Evolutionary conservation across 2,888 invertebrate genomes (phyloP).

Genomic region (Perizoma flavofasciatum): DNA sequence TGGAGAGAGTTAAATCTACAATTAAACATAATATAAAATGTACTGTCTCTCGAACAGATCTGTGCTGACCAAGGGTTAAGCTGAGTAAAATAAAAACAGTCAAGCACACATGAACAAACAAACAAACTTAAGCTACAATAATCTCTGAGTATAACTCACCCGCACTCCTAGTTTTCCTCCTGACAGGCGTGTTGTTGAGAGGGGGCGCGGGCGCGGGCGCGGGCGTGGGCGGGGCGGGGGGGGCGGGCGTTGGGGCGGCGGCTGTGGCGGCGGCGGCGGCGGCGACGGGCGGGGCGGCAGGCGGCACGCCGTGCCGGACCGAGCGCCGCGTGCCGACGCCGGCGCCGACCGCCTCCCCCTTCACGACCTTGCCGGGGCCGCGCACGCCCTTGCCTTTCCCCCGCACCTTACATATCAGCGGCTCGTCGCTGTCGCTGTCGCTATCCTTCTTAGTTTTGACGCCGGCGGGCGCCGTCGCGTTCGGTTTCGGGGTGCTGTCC

Average conservation of each 20-base stretch:
- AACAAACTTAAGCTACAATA: no score
- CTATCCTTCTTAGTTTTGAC: slow-evolving; percentile 84
- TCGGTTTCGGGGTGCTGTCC: slow-evolving; percentile 67
- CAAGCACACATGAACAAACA: no score
- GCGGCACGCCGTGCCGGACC: slow-evolving; percentile 72
- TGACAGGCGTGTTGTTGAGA: slow-evolving; percentile 55
- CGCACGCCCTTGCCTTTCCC: slow-evolving; percentile 60
- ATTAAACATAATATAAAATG: no score
- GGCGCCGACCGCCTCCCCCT: slow-evolving; percentile 52
- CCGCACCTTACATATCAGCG: slow-evolving; percentile 89
- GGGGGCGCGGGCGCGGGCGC: slow-evolving; percentile 56
- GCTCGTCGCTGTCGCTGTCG: slow-evolving; percentile 92
- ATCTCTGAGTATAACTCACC: slow-evolving; percentile 80
- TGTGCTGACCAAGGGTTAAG: no score
- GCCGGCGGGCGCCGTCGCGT: slow-evolving; percentile 74
- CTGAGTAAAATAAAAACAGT: no score
- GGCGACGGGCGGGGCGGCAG: slow-evolving; percentile 43
- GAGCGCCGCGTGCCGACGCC: slow-evolving; percentile 80
- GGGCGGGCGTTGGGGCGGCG: slow-evolving; percentile 47
- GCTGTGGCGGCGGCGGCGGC: slow-evolving; percentile 26
- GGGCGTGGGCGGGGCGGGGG: slow-evolving; percentile 45
- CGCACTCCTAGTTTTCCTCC: slow-evolving; percentile 88
- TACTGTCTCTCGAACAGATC: no score
- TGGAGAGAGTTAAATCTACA: no score
- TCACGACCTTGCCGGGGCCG: slow-evolving; percentile 45